Conservation (phyloP, 2,888 invertebrate genomes). For the Operophtera brumata region DNA sequence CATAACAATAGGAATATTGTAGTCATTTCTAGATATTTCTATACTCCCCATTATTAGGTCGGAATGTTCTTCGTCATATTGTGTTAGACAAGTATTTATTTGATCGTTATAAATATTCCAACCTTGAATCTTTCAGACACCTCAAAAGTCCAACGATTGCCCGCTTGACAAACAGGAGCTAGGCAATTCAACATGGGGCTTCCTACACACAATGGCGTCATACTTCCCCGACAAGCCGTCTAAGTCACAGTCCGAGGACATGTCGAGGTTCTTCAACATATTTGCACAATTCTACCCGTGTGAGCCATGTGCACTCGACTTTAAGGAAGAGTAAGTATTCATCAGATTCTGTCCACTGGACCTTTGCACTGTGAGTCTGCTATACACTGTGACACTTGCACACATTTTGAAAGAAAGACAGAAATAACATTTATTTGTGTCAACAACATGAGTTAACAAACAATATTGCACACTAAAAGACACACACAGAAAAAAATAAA, state of each 20-base stretch:
- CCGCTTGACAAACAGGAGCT: constrained; percentile 89
- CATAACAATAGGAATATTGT: constrained; percentile 17
- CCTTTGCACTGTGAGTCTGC: too few relatives aligned
- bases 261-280: constrained; percentile 89
- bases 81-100: neutral
- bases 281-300: constrained; percentile 97
- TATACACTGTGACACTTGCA: neutral
- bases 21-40: constrained; percentile 29
- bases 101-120: neutral
- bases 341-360: too few relatives aligned
- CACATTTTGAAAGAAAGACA: too few relatives aligned
- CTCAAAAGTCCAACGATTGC: constrained; percentile 76
- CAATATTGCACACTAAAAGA: too few relatives aligned
- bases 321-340: constrained; percentile 88
- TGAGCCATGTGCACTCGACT: constrained; percentile 92
- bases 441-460: too few relatives aligned
- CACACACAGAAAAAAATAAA: too few relatives aligned
- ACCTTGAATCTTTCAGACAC: constrained; percentile 34
- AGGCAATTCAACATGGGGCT: constrained; percentile 93
- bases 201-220: constrained; percentile 97
- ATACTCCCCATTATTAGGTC: neutral
- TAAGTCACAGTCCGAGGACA: constrained; percentile 84
- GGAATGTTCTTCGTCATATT: neutral
- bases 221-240: constrained; percentile 94
- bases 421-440: too few relatives aligned